phyloP scores from a whole-genome alignment of 2,888 invertebrate genomes.

The Ectemnius lituratus region DNA sequence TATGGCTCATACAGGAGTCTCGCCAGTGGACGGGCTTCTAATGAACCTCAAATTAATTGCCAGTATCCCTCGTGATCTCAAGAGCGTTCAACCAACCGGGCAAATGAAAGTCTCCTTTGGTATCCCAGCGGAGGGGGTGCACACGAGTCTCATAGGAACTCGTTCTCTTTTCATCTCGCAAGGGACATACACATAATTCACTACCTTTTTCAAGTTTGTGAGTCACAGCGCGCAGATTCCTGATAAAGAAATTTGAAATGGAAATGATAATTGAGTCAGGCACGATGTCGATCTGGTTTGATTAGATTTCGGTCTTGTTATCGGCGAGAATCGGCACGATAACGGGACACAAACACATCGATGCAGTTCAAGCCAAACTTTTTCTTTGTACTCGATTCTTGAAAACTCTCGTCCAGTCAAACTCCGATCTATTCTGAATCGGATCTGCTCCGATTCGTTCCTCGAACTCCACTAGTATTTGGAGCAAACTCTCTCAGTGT shows the following conservation, averaged over 20 bases:
- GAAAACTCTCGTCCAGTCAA: too few species aligned
- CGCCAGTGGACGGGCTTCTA: neutral
- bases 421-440: too few species aligned
- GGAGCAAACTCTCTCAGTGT: too few species aligned
- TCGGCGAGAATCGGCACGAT: neutral
- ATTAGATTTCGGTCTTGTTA: neutral
- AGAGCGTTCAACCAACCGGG: slow-evolving; percentile 7
- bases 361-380: too few species aligned
- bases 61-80: slow-evolving; percentile 7
- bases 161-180: too few species aligned
- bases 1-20: slow-evolving; percentile 20
- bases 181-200: neutral
- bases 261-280: slow-evolving; percentile 15
- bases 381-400: too few species aligned
- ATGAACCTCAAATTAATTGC: slow-evolving; percentile 42
- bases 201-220: neutral
- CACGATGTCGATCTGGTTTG: neutral
- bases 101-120: neutral
- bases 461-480: too few species aligned
- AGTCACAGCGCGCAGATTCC: neutral
- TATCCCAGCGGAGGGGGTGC: too few species aligned
- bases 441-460: too few species aligned
- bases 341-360: too few species aligned
- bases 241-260: neutral
- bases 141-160: too few species aligned